Evolutionary conservation across 2,888 invertebrate species (phyloP).

Genomic region (Drosophila mulleri): DNA sequence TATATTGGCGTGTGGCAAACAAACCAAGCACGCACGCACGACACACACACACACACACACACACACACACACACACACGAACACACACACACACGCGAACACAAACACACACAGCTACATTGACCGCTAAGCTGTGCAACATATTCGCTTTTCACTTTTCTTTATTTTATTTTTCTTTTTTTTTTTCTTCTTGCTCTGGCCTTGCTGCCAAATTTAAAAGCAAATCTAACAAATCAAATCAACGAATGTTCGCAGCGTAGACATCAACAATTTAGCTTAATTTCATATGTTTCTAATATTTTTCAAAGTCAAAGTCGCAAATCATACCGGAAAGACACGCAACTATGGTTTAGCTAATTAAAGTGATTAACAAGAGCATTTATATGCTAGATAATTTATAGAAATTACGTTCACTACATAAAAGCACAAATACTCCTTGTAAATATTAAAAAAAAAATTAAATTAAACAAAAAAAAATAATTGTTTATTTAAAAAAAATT

Average conservation of each 20-base stretch:
- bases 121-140: conserved; percentile 31
- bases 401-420: neutral
- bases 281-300: conserved; percentile 29
- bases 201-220: conserved; percentile 64
- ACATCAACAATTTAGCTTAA: conserved; percentile 39
- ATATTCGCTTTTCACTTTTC: conserved; percentile 51
- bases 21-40: conserved; percentile 1
- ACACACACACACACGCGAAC: no score
- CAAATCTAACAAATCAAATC: conserved; percentile 73
- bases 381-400: neutral
- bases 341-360: conserved; percentile 61
- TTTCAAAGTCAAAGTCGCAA: conserved; percentile 66
- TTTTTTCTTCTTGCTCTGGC: conserved; percentile 25
- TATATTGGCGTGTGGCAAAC: conserved; percentile 31
- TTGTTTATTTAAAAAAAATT: no score
- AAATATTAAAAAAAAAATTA: neutral
- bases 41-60: neutral
- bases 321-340: conserved; percentile 55
- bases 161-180: neutral
- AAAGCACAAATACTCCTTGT: conserved; percentile 2
- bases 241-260: conserved; percentile 31
- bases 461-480: no score
- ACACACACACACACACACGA: neutral
- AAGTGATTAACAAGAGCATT: conserved; percentile 50
- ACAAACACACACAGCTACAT: neutral